Evolutionary conservation across 2,888 invertebrate genomes (phyloP), one percentile per base, ranked within the genome.

Genomic region (Eumacrocentrus americanus): DNA sequence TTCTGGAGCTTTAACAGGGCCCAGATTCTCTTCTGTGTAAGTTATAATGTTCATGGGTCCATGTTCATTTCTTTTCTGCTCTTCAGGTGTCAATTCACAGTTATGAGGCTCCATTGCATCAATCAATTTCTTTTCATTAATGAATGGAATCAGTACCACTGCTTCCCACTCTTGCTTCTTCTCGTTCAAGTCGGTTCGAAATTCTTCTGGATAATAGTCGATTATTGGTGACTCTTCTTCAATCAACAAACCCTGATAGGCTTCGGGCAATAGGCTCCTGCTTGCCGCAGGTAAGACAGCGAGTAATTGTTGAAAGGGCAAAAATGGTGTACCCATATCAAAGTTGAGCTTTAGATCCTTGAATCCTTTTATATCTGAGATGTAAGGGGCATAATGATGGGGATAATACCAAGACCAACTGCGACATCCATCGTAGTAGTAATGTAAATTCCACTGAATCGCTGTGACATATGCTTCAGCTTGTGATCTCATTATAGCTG

Each of bases 341-440:
- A 93, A 97, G 25, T 89, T 85, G n/a, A 98, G 84, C 70, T 90
- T 85, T 67, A 91, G 81, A 67, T 90, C 83, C 66, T 87, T 84
- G 76, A 98, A 95, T 59, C 90, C 88, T 70, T 87, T 89, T 34
- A 98, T 87, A 79, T 98, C 98, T 2, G 97, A 97, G 69, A 97
- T 91, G 78, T 91, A 98, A 0, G 98, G 98, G 0, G 98, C 93
- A 81, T 98, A 99, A 81, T 99, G 98, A 76, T 94, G 93, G 0
- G 97, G 96, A 81, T 97, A 99, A 82, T 87, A 98, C 98, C 98
- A 99, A 25, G 94, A 92, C 99, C 99, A 99, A 0, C 96, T 97
- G 52, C 92, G 91, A 44, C 96, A 94, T 4, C 98, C 98, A 73
- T 94, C 90, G 82, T 96, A 98, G 81, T 99, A 99, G 81, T 99